Conservation (phyloP, 2,113 vertebrate species). For the Lanius ludovicianus region DNA sequence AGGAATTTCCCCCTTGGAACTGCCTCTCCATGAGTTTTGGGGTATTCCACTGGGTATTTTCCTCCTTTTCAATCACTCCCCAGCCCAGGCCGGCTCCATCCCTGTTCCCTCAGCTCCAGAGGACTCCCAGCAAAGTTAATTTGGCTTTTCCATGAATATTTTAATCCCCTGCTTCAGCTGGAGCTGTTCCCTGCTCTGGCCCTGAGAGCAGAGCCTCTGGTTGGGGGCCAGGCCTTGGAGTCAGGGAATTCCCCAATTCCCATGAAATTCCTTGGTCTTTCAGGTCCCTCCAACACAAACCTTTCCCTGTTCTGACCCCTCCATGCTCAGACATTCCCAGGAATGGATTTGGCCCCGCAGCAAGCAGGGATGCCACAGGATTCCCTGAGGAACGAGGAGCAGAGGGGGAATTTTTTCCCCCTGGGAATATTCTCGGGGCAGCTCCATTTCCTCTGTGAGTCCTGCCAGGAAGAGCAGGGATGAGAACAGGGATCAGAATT, state of each 20-base stretch:
- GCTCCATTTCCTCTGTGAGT: fast-evolving
- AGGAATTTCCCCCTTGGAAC: not conserved
- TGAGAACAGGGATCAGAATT: not conserved
- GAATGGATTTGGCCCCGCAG: not conserved
- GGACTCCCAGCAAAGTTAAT: not conserved
- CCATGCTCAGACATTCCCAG: fast-evolving
- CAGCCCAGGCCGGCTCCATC: not conserved
- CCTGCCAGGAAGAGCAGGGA: not conserved
- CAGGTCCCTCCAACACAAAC: not conserved
- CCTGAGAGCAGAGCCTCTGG: fast-evolving
- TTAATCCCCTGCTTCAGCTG: not conserved
- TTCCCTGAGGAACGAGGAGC: not conserved
- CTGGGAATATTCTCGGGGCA: not conserved
- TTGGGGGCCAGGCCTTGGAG: not conserved
- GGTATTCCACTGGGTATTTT: fast-evolving
- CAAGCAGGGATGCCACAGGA: too few species aligned
- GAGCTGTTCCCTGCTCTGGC: not conserved
- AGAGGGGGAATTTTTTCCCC: not conserved
- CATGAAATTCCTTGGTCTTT: fast-evolving
- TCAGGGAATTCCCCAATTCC: fast-evolving
- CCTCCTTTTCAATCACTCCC: not conserved
- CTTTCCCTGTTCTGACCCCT: not conserved
- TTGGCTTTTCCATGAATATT: not conserved
- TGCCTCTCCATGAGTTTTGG: not conserved
- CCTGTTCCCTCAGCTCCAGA: not conserved